phyloP scores from a whole-genome alignment of 2,797 vertebrate species.

The Calcarius lapponicus region DNA sequence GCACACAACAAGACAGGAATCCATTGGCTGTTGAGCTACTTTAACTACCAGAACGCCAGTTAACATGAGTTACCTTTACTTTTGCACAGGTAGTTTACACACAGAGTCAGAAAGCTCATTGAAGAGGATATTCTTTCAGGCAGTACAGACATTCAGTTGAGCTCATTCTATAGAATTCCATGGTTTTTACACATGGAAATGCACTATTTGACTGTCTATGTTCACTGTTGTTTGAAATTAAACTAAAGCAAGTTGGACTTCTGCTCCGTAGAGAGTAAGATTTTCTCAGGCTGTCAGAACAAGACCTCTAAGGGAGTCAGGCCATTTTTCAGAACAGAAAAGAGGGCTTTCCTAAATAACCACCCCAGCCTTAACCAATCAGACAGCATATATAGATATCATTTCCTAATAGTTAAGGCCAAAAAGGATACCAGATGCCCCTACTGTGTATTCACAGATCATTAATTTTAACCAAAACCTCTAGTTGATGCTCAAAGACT shows the following conservation, averaged over 20 bases:
- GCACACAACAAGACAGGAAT: neutral
- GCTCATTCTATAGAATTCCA: neutral
- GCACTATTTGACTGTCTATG: neutral
- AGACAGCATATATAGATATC: neutral
- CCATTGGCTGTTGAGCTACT: neutral
- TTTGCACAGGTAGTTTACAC: neutral
- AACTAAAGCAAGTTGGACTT: neutral
- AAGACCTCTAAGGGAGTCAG: neutral
- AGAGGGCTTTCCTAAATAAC: neutral
- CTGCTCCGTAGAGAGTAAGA: neutral
- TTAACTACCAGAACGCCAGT: neutral
- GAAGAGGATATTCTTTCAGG: neutral
- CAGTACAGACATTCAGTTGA: neutral
- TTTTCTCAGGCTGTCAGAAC: slow-evolving; percentile 12
- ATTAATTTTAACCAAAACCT: neutral
- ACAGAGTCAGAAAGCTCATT: neutral
- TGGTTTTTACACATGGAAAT: neutral
- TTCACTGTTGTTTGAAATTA: neutral
- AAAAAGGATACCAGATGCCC: neutral
- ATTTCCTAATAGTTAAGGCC: neutral
- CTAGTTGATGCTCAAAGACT: neutral
- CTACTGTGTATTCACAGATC: neutral
- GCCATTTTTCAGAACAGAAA: neutral
- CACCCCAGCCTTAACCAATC: neutral
- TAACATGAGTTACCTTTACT: neutral